Evolutionary conservation across 2,888 invertebrate genomes (phyloP).

Genomic region (Andrena trimmerana): DNA sequence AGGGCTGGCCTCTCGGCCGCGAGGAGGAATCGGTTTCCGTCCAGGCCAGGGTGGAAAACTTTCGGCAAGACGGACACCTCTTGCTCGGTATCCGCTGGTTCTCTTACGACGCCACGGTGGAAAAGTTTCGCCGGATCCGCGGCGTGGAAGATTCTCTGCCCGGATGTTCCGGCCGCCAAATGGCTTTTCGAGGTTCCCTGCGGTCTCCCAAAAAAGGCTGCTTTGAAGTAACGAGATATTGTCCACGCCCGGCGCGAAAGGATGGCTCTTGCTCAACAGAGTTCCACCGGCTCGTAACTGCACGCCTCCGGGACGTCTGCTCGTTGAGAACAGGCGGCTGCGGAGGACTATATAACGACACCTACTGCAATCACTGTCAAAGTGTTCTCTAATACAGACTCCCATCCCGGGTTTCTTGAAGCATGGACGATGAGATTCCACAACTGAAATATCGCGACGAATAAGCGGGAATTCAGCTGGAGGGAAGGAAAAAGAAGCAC

Average conservation of each 20-base stretch:
- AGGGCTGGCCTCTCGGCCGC: conserved; percentile 27
- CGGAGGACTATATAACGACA: neutral
- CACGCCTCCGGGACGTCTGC: conserved; percentile 17
- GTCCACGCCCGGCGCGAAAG: conserved; percentile 40
- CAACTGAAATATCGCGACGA: no score
- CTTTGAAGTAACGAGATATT: conserved; percentile 68
- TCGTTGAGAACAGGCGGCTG: neutral
- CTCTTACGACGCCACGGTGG: conserved; percentile 22
- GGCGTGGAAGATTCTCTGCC: conserved; percentile 53
- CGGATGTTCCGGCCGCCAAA: conserved; percentile 64
- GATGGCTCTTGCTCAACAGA: conserved; percentile 31
- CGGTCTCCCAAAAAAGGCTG: conserved; percentile 42
- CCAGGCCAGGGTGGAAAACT: conserved; percentile 53
- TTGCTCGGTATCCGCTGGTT: conserved; percentile 47
- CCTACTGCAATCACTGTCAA: neutral
- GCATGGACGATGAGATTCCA: neutral
- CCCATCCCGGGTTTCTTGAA: neutral
- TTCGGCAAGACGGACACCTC: conserved; percentile 62
- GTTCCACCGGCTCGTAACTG: conserved; percentile 39
- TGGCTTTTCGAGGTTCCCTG: conserved; percentile 66
- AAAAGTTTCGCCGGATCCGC: conserved; percentile 62
- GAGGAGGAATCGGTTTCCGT: conserved; percentile 53
- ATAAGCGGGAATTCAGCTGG: no score
- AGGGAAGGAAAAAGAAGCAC: no score
- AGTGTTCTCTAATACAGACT: neutral